A percentile compares a stretch with the other conserved stretches of the same genome.
Conservation (phyloP, 2,797 vertebrate genomes). For the Alauda arvensis region DNA sequence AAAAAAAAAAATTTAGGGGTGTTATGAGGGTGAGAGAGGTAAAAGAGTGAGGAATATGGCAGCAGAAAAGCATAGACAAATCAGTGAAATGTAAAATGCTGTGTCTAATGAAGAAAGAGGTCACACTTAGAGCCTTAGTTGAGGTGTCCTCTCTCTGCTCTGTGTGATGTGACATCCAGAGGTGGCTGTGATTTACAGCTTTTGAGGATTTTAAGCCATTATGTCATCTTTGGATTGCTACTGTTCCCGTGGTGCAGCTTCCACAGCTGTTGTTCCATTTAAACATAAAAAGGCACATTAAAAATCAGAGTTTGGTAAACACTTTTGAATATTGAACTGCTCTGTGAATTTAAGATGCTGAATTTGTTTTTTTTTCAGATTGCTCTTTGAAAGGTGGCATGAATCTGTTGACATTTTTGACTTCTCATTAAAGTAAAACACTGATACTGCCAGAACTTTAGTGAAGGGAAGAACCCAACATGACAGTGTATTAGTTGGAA, state of each 20-base stretch:
- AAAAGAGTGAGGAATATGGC: not conserved
- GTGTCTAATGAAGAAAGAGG: not conserved
- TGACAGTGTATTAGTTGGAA: not conserved
- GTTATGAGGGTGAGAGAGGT: not conserved
- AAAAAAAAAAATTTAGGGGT: not conserved
- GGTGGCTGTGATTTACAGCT: not conserved
- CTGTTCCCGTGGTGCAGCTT: not conserved
- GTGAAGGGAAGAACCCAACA: not conserved
- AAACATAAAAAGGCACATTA: not conserved
- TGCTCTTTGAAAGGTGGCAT: not conserved
- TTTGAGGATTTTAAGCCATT: not conserved
- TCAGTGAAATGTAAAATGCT: not conserved
- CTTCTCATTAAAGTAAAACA: not conserved
- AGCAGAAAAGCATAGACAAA: not conserved
- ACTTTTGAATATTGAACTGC: not conserved
- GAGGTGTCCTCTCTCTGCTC: not conserved
- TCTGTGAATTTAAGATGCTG: not conserved
- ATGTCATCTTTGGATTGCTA: not conserved
- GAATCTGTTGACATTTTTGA: not conserved
- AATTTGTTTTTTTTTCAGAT: not conserved
- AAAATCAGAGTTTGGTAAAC: not conserved
- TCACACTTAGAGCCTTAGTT: accelerated
- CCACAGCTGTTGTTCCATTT: not conserved
- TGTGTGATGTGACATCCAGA: not conserved
- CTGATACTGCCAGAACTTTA: not conserved